phyloP scores from a whole-genome alignment of 2,888 invertebrate species.

The Parnassius mnemosyne region DNA sequence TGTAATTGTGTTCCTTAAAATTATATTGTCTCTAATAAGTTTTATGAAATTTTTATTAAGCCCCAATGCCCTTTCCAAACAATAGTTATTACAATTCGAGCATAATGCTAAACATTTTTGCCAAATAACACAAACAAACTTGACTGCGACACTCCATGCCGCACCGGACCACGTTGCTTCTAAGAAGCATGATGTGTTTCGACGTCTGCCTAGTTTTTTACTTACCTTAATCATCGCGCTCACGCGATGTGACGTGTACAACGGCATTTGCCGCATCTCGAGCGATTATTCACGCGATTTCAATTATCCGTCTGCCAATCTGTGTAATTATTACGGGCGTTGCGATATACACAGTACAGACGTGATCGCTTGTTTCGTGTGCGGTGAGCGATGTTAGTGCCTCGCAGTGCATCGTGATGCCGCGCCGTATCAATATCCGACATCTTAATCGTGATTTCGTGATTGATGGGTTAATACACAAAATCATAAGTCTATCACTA shows the following conservation, averaged over 20 bases:
- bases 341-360: constrained; percentile 21
- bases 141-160: constrained; percentile 19
- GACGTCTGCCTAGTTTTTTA: constrained; percentile 47
- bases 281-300: constrained; percentile 61
- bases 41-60: too few relatives aligned
- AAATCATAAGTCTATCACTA: constrained; percentile 11
- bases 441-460: constrained; percentile 10
- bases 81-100: too few relatives aligned
- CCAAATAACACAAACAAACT: constrained; percentile 7
- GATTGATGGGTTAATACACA: constrained; percentile 8
- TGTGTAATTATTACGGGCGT: constrained; percentile 52
- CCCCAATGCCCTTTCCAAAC: too few relatives aligned
- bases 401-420: constrained; percentile 1
- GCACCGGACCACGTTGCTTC: constrained; percentile 31
- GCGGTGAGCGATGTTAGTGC: constrained; percentile 3
- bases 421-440: constrained; percentile 3
- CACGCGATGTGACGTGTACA: constrained; percentile 66
- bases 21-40: too few relatives aligned
- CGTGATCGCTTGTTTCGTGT: constrained; percentile 6
- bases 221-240: constrained; percentile 39
- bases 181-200: constrained; percentile 49
- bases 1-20: too few relatives aligned
- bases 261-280: constrained; percentile 49
- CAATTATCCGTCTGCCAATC: constrained; percentile 59
- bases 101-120: too few relatives aligned